phyloP scores from a whole-genome alignment of 2,113 vertebrate genomes.

The Thamnophis sirtalis region DNA sequence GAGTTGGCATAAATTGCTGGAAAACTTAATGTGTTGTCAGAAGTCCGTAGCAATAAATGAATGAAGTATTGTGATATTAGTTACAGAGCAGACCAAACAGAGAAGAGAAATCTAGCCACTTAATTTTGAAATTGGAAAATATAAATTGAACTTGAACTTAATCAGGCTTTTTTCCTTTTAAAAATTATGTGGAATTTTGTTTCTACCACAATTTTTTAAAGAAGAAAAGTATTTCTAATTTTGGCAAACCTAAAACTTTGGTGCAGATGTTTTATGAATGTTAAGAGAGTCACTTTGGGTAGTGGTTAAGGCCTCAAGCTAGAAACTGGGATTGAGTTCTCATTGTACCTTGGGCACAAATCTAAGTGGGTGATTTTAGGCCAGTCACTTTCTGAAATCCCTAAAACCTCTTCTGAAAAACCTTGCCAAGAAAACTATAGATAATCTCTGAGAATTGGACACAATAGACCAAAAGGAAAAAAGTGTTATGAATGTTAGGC shows the following conservation, averaged over 20 bases:
- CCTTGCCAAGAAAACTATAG: background rate
- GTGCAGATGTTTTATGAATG: background rate
- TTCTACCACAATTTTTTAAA: conserved; percentile 13
- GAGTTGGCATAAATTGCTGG: conserved; percentile 66
- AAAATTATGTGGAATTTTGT: background rate
- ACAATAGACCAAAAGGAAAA: background rate
- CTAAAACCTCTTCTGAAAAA: background rate
- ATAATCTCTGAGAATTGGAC: background rate
- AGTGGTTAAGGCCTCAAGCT: background rate
- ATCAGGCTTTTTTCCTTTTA: conserved; percentile 1
- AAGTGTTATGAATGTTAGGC: background rate
- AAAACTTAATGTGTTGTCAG: conserved; percentile 65
- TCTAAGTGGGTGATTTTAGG: background rate
- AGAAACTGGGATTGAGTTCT: background rate
- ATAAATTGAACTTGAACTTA: conserved; percentile 53
- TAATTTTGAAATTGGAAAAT: conserved; percentile 67
- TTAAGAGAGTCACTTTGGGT: background rate
- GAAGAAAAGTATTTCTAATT: conserved; percentile 3
- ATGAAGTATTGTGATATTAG: conserved; percentile 68
- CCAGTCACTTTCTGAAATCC: background rate
- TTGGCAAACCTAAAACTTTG: conserved; percentile 19
- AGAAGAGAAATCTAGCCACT: conserved; percentile 28
- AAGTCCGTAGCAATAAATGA: conserved; percentile 71
- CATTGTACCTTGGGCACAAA: background rate
- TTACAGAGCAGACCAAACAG: conserved; percentile 55